Conservation (phyloP, 2,888 invertebrate species). For the Helobdella robusta region DNA sequence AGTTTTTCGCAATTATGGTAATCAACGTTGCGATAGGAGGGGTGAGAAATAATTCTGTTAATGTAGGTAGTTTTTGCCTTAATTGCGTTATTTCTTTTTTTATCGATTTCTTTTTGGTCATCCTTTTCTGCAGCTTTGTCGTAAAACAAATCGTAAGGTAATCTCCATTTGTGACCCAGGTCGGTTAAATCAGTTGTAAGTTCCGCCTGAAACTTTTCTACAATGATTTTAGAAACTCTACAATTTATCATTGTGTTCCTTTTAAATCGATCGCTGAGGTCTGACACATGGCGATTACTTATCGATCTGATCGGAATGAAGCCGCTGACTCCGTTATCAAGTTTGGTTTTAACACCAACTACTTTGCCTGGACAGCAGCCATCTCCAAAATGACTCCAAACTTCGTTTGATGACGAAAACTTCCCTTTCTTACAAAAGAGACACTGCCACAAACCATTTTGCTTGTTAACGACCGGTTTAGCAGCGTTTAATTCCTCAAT, state of each 20-base stretch:
- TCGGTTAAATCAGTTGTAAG: conserved; percentile 86
- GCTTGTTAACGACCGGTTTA: conserved; percentile 86
- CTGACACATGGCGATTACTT: conserved; percentile 81
- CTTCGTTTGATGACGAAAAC: conserved; percentile 88
- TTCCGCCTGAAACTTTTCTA: conserved; percentile 72
- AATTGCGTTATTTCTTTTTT: conserved; percentile 58
- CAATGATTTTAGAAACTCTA: conserved; percentile 86
- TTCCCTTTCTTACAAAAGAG: conserved; percentile 92
- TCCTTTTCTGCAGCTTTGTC: conserved; percentile 62
- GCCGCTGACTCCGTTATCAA: conserved; percentile 81
- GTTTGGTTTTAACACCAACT: conserved; percentile 73
- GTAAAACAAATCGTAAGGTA: conserved; percentile 69
- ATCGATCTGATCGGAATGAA: conserved; percentile 87
- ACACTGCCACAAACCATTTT: conserved; percentile 91
- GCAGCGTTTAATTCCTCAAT: conserved; percentile 88
- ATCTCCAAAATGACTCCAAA: conserved; percentile 96
- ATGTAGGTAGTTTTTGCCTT: conserved; percentile 32
- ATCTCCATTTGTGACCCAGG: conserved; percentile 74
- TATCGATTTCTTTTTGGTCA: conserved; percentile 66
- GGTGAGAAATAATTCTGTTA: conserved; percentile 92
- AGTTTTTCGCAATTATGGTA: conserved; percentile 76
- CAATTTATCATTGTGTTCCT: conserved; percentile 55
- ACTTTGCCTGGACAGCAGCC: conserved; percentile 87
- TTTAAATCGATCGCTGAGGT: conserved; percentile 74
- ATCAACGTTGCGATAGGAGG: conserved; percentile 90